A percentile compares a stretch with the other conserved stretches of the same genome.
These are phyloP conservation scores for Alviniconcha marisindica DNA, from an alignment of 1,140 invertebrate species.

Conservation along the genomic window DNA sequence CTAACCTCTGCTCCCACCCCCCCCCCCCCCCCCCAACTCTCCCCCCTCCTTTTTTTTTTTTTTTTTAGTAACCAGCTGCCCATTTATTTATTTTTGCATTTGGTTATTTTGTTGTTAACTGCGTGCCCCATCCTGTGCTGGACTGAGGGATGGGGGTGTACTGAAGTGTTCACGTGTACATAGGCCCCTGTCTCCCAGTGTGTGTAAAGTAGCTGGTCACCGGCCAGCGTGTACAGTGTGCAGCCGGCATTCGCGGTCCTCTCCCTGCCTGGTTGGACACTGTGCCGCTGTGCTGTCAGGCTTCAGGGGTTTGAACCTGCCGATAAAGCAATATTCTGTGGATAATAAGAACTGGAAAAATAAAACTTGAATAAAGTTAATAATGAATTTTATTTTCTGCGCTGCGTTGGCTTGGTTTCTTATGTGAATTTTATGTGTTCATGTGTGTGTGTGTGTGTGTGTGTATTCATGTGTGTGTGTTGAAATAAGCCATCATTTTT, in stretches of 20 bases:
- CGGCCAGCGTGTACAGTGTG: neutral
- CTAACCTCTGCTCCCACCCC: too few relatives aligned
- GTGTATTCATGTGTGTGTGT: neutral
- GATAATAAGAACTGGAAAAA: neutral
- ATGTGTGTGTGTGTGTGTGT: slow-evolving; percentile 7
- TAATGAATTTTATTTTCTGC: neutral
- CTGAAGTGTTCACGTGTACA: slow-evolving; percentile 23
- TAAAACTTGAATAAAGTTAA: slow-evolving; percentile 10
- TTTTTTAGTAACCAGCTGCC: too few relatives aligned
- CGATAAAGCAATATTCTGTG: slow-evolving; percentile 30
- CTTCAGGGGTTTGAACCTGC: neutral
- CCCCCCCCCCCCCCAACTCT: neutral
- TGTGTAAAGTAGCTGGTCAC: neutral
- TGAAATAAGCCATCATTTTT: too few relatives aligned
- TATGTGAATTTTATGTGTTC: neutral
- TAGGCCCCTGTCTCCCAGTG: slow-evolving; percentile 24
- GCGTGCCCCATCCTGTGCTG: neutral
- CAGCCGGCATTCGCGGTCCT: neutral
- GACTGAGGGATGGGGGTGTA: neutral
- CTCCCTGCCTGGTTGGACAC: neutral
- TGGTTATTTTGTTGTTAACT: neutral
- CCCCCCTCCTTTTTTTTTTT: neutral
- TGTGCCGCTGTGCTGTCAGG: neutral
- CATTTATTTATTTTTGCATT: too few relatives aligned
- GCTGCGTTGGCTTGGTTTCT: neutral